These are phyloP conservation scores for Cathartes aura DNA, from an alignment of 2,113 vertebrate species.

Conservation along the genomic window DNA sequence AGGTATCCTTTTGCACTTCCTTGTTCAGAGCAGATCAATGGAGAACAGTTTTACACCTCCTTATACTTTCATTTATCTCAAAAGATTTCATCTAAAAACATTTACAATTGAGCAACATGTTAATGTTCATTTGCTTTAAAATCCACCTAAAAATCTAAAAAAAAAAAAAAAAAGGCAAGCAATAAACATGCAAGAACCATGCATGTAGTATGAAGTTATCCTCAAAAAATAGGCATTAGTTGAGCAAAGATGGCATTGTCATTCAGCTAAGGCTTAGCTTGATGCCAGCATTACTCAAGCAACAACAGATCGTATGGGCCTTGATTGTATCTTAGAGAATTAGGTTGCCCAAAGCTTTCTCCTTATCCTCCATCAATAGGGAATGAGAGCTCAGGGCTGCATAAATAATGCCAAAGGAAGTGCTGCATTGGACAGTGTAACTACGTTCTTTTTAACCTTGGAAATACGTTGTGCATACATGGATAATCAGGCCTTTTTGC, in stretches of 20 bases:
- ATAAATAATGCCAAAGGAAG: neutral
- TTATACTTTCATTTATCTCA: neutral
- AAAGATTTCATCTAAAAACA: neutral
- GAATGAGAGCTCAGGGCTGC: neutral
- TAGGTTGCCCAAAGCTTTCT: neutral
- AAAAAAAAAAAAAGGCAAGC: neutral
- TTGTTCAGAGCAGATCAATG: neutral
- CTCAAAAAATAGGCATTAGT: neutral
- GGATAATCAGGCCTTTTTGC: neutral
- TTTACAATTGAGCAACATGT: neutral
- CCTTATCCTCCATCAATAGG: neutral
- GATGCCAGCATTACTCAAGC: neutral
- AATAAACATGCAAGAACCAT: neutral
- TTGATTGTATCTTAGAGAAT: slow-evolving; percentile 10
- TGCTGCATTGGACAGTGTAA: neutral
- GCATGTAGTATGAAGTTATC: neutral
- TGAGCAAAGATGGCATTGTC: neutral
- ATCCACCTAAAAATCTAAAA: neutral
- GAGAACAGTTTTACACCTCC: neutral
- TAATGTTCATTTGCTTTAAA: neutral
- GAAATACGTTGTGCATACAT: neutral
- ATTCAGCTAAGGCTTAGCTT: neutral
- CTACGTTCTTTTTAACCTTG: neutral
- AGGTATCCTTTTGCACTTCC: neutral
- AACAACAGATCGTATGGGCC: neutral